Base-by-base conservation (phyloP, 2,113 vertebrate genomes). In the Lampris incognitus region DNA sequence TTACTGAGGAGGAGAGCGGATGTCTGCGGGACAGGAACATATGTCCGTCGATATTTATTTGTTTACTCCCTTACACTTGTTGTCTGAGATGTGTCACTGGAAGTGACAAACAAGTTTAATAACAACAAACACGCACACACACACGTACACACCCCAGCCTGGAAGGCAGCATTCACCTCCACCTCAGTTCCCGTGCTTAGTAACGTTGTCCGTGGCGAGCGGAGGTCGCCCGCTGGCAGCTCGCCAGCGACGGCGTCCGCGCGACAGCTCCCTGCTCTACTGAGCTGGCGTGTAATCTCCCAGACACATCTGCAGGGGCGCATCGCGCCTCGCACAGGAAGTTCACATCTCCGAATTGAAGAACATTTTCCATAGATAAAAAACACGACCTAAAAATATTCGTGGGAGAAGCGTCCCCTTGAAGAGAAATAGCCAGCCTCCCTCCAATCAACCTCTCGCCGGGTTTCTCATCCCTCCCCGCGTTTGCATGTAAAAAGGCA, bases 401-500 rank as follows among this genome's bases (percentile, higher is more conserved):
- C 78, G 89, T 84, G 85, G 72, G 84, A 87, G 88, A 90, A 78
- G 74, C 87, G 48, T 89, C 87, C 41, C 68, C 58, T 55, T 11
- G 71, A 72, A 55, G 55, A 81, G 37, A 76, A 79, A 41, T 67
- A 61, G 73, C 73, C 65, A 46, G 49, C 82, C 85, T 87, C 84
- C 83, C 77, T 78, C 39, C 24, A 24, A 64, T 6, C 9, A 48
- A 48, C 61, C 38, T 11, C 9, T 9, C 66, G 60, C 58, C 50
- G 65, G 69, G 82, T 79, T 92, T 91, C 84, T 83, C 84, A 88
- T 87, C 84, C 77, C 82, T 91, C 86, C 88, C 77, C 78, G 65
- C 72, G 57, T 24, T 24, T 76, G 51, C 46, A 86, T 70, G 81
- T 76, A 69, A 83, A 24, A 84, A 69, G 4, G 44, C 85, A 92